phyloP scores from a whole-genome alignment of 2,888 invertebrate genomes.

The Cheilosia urbana region DNA sequence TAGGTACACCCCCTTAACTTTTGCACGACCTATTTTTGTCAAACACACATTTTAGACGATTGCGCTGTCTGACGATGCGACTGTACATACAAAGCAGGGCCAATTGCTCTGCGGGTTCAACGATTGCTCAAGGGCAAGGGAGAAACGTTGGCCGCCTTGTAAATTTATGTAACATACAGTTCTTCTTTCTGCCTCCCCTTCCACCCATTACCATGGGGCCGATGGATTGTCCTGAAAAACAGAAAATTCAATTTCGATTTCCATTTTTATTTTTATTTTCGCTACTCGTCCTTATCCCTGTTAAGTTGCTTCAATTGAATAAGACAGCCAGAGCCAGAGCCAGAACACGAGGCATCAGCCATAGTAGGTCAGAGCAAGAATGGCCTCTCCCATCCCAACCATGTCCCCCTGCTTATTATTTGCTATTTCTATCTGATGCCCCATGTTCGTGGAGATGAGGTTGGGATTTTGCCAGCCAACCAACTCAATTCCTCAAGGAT shows the following conservation, averaged over 20 bases:
- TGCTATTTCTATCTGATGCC: conserved; percentile 27
- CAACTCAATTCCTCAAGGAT: conserved; percentile 27
- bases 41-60: not conserved
- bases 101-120: conserved; percentile 46
- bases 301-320: conserved; percentile 57
- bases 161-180: conserved; percentile 36
- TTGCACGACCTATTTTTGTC: too few relatives aligned
- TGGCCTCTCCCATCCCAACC: not conserved
- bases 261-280: conserved; percentile 20
- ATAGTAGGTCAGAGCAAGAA: conserved; percentile 42
- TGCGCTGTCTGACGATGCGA: conserved; percentile 19
- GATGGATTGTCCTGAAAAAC: conserved; percentile 4
- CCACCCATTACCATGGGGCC: not conserved
- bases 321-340: conserved; percentile 17
- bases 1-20: too few relatives aligned
- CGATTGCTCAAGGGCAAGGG: conserved; percentile 42
- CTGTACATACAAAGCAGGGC: conserved; percentile 9
- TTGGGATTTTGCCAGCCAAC: not conserved
- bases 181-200: conserved; percentile 9
- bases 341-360: conserved; percentile 16
- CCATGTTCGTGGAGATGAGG: not conserved
- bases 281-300: conserved; percentile 29
- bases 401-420: conserved; percentile 1
- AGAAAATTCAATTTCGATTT: conserved; percentile 53
- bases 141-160: conserved; percentile 48